Evolutionary conservation across 2,113 vertebrate genomes (phyloP).

Genomic region (Python bivittatus): DNA sequence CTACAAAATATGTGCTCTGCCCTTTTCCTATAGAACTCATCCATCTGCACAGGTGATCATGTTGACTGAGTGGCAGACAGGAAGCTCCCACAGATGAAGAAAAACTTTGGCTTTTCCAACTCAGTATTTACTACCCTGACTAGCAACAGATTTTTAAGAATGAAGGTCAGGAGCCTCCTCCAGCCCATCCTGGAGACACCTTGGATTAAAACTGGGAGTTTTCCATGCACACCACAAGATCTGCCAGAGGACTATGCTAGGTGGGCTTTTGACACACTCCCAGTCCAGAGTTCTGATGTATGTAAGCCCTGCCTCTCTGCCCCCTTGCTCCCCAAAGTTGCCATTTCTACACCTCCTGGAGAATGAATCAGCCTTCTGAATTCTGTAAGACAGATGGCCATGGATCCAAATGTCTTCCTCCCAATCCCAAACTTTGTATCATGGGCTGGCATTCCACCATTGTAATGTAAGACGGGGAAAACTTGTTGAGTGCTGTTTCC

Average conservation of each 20-base stretch:
- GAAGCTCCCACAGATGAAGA: not conserved
- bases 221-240: not conserved
- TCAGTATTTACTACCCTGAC: not conserved
- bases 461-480: conserved; percentile 3
- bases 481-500: conserved; percentile 4
- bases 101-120: not conserved
- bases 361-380: not conserved
- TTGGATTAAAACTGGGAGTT: not conserved
- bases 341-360: not conserved
- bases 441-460: not conserved
- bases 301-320: not conserved
- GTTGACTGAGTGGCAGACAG: not conserved
- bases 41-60: not conserved
- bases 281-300: not conserved
- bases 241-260: not conserved
- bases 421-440: not conserved
- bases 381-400: not conserved
- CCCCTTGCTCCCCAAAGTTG: not conserved
- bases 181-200: not conserved
- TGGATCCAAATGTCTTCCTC: not conserved
- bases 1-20: not conserved
- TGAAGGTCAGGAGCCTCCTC: not conserved
- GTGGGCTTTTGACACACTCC: too few relatives aligned
- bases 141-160: not conserved
- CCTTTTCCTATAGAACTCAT: not conserved